Evolutionary conservation across 2,113 vertebrate species (phyloP).

Genomic region (Anoplopoma fimbria): DNA sequence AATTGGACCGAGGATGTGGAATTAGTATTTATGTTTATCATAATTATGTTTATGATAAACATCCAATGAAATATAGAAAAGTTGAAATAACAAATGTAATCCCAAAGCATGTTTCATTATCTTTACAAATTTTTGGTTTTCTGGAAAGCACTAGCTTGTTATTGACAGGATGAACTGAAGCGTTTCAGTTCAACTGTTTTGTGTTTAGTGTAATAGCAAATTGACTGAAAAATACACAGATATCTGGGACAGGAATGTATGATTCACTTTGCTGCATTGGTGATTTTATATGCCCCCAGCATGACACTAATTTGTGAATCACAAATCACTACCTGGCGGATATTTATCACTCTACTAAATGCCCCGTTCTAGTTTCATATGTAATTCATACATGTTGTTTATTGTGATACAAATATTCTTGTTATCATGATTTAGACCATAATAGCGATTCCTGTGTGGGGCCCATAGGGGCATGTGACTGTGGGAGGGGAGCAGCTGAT

Average conservation of each 20-base stretch:
- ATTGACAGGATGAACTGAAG: background rate
- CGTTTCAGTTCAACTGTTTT: background rate
- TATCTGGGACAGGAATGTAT: background rate
- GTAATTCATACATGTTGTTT: background rate
- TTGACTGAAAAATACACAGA: background rate
- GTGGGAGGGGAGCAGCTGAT: constrained; percentile 64
- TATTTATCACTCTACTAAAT: background rate
- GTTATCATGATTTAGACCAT: background rate
- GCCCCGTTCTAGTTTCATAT: background rate
- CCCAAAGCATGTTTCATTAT: background rate
- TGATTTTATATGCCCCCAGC: background rate
- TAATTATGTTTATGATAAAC: constrained; percentile 10
- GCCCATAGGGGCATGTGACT: constrained; percentile 46
- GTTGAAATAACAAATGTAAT: background rate
- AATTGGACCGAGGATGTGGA: constrained; percentile 6
- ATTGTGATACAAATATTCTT: background rate
- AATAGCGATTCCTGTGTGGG: constrained; percentile 10
- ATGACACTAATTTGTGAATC: constrained; percentile 12
- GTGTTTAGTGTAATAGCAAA: background rate
- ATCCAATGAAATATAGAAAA: background rate
- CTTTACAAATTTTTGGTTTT: background rate
- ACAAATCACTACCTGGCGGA: too few relatives aligned
- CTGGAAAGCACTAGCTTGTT: constrained; percentile 17
- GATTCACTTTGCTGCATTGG: constrained; percentile 1
- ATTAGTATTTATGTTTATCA: too few relatives aligned